A percentile compares a stretch with the other conserved stretches of the same genome.
phyloP scores from a whole-genome alignment of 2,888 invertebrate genomes.

The Spodoptera picta region DNA sequence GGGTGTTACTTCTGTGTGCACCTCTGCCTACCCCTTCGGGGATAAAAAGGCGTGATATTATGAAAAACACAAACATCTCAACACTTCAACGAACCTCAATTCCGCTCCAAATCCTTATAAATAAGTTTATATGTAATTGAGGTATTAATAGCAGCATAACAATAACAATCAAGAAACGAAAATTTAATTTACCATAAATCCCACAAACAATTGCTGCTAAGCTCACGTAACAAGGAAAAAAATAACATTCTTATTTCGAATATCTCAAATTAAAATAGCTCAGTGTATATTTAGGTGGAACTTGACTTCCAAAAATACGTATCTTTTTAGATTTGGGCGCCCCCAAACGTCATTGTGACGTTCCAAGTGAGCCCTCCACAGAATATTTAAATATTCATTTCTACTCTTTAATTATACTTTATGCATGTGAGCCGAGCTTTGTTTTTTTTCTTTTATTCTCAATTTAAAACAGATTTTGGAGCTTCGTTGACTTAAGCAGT shows the following conservation, averaged over 20 bases:
- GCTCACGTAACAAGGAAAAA: constrained; percentile 43
- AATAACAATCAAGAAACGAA: constrained; percentile 3
- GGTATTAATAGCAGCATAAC: neutral
- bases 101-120: too few species aligned
- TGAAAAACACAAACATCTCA: neutral
- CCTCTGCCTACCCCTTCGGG: too few species aligned
- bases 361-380: constrained; percentile 77
- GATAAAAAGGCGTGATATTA: too few species aligned
- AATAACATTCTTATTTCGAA: constrained; percentile 32
- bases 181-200: constrained; percentile 9
- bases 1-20: too few species aligned
- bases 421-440: constrained; percentile 81
- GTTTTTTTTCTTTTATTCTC: constrained; percentile 64
- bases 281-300: constrained; percentile 67
- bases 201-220: constrained; percentile 27
- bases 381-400: constrained; percentile 87
- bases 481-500: constrained; percentile 54
- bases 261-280: constrained; percentile 52
- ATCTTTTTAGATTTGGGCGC: constrained; percentile 82
- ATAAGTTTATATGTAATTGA: neutral
- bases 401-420: constrained; percentile 86
- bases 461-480: constrained; percentile 56
- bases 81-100: too few species aligned
- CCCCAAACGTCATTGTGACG: constrained; percentile 84
- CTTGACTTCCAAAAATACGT: constrained; percentile 83